Evolutionary conservation across 2,113 vertebrate species (phyloP).

Genomic region (Psophia crepitans): DNA sequence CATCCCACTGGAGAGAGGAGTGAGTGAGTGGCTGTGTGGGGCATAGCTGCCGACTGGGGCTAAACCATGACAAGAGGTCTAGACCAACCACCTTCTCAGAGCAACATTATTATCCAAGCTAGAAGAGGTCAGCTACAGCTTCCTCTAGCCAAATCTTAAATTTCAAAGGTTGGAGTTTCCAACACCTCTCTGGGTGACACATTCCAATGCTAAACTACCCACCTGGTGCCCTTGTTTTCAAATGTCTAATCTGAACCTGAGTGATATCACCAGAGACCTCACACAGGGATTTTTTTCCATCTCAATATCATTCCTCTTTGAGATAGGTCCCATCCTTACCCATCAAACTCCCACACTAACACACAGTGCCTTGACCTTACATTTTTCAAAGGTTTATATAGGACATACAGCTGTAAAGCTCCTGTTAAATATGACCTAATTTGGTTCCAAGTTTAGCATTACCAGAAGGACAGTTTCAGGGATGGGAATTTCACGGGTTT

Average conservation of each 20-base stretch:
- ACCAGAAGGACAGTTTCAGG: neutral
- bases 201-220: neutral
- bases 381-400: slow-evolving; percentile 18
- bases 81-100: neutral
- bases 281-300: neutral
- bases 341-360: neutral
- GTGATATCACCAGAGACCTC: neutral
- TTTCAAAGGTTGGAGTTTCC: neutral
- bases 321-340: neutral
- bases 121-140: neutral
- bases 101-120: neutral
- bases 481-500: neutral
- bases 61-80: neutral
- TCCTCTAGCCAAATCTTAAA: neutral
- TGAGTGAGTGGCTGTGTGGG: neutral
- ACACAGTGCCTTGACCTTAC: neutral
- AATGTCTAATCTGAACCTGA: neutral
- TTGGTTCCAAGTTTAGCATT: slow-evolving; percentile 38
- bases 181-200: neutral
- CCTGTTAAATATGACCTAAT: slow-evolving; percentile 29
- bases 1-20: accelerated
- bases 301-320: neutral
- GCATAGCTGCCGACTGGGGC: neutral
- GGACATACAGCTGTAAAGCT: neutral
- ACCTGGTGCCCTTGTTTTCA: neutral